Percentiles rank a stretch among this genome's conserved stretches.
Conservation (phyloP, 2,888 invertebrate genomes). For the Dynastes tityus region DNA sequence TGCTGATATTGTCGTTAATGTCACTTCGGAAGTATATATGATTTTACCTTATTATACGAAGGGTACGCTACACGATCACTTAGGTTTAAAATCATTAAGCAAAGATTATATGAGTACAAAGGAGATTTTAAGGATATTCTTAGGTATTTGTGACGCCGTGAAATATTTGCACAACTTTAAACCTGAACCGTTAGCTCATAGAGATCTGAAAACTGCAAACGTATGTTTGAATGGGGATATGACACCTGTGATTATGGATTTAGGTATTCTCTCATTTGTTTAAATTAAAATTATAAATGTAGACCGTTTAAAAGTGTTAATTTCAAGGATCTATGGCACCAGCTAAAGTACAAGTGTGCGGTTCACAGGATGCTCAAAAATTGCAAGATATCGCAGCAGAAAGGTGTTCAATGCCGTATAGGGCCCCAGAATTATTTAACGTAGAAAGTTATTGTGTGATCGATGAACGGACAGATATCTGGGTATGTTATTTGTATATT, state of each 20-base stretch:
- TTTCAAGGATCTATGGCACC: conserved; percentile 77
- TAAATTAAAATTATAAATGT: background rate
- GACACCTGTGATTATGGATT: conserved; percentile 86
- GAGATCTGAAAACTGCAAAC: conserved; percentile 91
- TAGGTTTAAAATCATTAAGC: conserved; percentile 75
- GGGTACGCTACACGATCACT: conserved; percentile 82
- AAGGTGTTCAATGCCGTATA: conserved; percentile 89
- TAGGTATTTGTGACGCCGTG: conserved; percentile 82
- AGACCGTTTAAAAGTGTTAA: conserved; percentile 11
- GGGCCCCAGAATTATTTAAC: conserved; percentile 90
- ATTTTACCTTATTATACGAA: conserved; percentile 85
- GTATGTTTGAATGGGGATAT: conserved; percentile 82
- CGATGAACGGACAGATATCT: conserved; percentile 89
- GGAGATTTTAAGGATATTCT: conserved; percentile 80
- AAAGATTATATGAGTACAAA: conserved; percentile 77
- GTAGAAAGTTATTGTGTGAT: conserved; percentile 86
- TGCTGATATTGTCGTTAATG: conserved; percentile 79
- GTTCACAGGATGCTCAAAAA: conserved; percentile 79
- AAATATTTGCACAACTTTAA: conserved; percentile 82
- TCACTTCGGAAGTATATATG: conserved; percentile 81
- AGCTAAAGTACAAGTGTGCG: conserved; percentile 78
- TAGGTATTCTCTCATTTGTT: conserved; percentile 72
- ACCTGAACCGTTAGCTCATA: conserved; percentile 84
- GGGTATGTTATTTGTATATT: conserved; percentile 73
- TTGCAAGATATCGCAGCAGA: conserved; percentile 88